phyloP scores from a whole-genome alignment of 2,113 vertebrate species.

The Balaenoptera acutorostrata region DNA sequence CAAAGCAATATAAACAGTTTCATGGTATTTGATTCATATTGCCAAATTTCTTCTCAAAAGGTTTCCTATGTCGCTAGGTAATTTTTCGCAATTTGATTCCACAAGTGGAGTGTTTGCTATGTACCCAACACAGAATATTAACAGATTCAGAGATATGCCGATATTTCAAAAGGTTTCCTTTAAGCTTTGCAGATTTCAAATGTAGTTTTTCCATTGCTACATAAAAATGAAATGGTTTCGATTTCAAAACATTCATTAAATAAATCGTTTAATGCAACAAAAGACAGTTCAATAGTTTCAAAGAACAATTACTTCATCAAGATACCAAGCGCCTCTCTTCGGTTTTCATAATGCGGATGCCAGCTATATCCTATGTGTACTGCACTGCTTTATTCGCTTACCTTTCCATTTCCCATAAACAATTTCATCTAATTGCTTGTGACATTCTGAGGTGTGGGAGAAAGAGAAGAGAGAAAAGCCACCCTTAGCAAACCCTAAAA shows the following conservation, averaged over 20 bases:
- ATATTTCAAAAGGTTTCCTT: constrained; percentile 16
- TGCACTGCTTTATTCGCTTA: neutral
- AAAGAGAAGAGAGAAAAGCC: constrained; percentile 21
- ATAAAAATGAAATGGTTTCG: neutral
- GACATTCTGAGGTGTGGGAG: neutral
- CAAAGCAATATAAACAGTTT: neutral
- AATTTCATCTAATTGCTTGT: constrained; percentile 29
- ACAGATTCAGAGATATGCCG: neutral
- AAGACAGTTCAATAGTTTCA: neutral
- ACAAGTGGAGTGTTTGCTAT: neutral
- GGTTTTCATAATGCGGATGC: neutral
- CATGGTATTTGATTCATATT: neutral
- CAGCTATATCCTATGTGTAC: neutral
- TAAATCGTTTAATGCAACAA: constrained; percentile 21
- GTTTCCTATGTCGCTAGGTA: neutral
- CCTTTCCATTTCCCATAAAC: constrained; percentile 42
- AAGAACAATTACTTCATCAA: neutral
- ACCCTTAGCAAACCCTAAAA: constrained; percentile 7
- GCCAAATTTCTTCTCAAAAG: neutral
- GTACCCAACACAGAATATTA: neutral
- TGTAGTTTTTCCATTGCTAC: neutral
- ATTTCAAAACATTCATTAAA: constrained; percentile 10
- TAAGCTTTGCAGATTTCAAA: neutral
- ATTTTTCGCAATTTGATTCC: neutral
- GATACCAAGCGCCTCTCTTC: neutral